Conservation (phyloP, 2,888 invertebrate genomes). For the Teinopalpus imperialis region DNA sequence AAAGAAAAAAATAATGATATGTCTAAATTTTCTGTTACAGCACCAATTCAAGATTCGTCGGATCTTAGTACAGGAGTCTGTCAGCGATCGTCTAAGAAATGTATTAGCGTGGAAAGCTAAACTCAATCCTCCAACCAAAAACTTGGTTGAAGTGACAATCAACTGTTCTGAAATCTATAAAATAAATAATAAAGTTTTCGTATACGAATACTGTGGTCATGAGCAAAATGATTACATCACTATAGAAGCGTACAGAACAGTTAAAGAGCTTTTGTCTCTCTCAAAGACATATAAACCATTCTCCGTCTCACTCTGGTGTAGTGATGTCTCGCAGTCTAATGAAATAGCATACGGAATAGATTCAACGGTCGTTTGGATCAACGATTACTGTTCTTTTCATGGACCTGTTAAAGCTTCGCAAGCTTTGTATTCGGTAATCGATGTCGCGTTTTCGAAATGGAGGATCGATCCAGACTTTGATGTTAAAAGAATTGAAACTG, state of each 20-base stretch:
- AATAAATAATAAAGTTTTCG: slow-evolving; percentile 29
- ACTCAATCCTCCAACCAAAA: background rate
- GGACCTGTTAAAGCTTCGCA: slow-evolving; percentile 38
- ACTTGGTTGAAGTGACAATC: background rate
- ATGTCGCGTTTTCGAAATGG: slow-evolving; percentile 8
- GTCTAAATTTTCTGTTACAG: slow-evolving; percentile 37
- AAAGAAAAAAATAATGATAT: too few relatives aligned
- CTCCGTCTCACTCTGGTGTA: slow-evolving; percentile 53
- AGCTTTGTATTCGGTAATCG: slow-evolving; percentile 26
- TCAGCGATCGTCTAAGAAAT: slow-evolving; percentile 43
- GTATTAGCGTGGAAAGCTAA: slow-evolving; percentile 40
- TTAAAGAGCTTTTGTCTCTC: slow-evolving; percentile 49
- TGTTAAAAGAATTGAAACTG: too few relatives aligned
- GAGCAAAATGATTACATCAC: slow-evolving; percentile 28
- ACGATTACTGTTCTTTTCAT: slow-evolving; percentile 43
- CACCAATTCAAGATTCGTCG: slow-evolving; percentile 46
- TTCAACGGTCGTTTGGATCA: slow-evolving; percentile 48
- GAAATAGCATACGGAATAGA: slow-evolving; percentile 42
- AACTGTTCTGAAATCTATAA: slow-evolving; percentile 29
- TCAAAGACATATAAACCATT: slow-evolving; percentile 31
- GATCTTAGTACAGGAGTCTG: slow-evolving; percentile 53
- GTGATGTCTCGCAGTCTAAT: slow-evolving; percentile 45
- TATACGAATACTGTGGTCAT: slow-evolving; percentile 28
- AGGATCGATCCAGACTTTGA: background rate
- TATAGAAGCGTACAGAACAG: slow-evolving; percentile 54